Conservation (phyloP, 2,113 vertebrate species). For the Macquaria australasica region DNA sequence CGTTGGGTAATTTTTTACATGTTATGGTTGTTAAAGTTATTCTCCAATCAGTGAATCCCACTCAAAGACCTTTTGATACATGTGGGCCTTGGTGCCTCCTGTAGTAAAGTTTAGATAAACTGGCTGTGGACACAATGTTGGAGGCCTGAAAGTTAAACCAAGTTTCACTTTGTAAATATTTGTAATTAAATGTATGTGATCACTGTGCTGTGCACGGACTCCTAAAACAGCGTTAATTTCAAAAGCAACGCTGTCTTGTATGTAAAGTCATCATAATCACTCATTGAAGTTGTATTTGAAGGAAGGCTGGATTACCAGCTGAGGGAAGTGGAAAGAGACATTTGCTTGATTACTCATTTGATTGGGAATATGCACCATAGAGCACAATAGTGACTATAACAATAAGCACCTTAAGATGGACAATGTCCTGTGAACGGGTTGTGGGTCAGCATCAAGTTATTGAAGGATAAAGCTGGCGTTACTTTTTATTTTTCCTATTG, state of each 20-base stretch:
- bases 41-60: slow-evolving; percentile 1
- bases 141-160: neutral
- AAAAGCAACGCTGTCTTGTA: slow-evolving; percentile 14
- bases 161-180: slow-evolving; percentile 71
- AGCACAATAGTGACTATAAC: slow-evolving; percentile 7
- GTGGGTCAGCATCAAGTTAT: neutral
- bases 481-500: neutral
- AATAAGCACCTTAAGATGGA: neutral
- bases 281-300: slow-evolving; percentile 6
- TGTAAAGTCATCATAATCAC: slow-evolving; percentile 14
- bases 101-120: slow-evolving; percentile 4
- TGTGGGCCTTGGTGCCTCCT: neutral
- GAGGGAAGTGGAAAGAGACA: neutral
- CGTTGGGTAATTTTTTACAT: slow-evolving; percentile 13
- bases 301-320: slow-evolving; percentile 8
- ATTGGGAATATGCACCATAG: neutral
- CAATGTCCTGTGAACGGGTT: neutral
- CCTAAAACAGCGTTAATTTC: slow-evolving; percentile 11
- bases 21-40: neutral
- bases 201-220: slow-evolving; percentile 41
- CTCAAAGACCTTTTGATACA: slow-evolving; percentile 19
- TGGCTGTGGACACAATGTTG: neutral
- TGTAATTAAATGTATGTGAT: slow-evolving; percentile 49
- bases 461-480: neutral
- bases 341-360: neutral